Evolutionary conservation across 2,113 vertebrate genomes (phyloP).

Genomic region (Tylochromis polylepis): DNA sequence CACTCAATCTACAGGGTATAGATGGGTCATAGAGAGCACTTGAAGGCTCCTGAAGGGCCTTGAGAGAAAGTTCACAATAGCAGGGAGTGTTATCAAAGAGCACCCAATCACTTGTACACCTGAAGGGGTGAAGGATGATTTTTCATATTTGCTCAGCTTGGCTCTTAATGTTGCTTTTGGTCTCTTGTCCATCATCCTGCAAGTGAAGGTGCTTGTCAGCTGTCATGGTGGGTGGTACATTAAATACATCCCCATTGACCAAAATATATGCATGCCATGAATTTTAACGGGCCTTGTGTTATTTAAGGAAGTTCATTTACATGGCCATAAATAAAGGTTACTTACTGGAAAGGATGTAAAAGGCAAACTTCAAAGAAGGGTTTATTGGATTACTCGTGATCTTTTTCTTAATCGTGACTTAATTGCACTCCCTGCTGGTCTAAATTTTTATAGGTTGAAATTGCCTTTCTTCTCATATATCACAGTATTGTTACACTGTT

Average conservation of each 20-base stretch:
- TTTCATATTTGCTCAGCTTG: constrained; percentile 19
- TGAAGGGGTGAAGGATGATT: constrained; percentile 1
- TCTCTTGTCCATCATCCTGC: constrained; percentile 1
- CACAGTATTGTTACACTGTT: not conserved
- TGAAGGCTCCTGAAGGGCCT: constrained; percentile 41
- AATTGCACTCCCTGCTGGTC: not conserved
- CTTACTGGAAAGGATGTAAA: not conserved
- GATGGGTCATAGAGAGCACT: constrained; percentile 48
- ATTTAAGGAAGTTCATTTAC: not conserved
- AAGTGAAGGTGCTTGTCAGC: not conserved
- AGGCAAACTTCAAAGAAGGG: constrained; percentile 4
- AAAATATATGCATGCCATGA: not conserved
- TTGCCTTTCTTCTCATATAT: not conserved
- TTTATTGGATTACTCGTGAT: constrained; percentile 12
- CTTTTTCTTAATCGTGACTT: not conserved
- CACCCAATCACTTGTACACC: constrained; percentile 35
- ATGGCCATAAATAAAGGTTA: not conserved
- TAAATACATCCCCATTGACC: not conserved
- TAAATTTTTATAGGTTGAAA: not conserved
- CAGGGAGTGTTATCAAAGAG: constrained; percentile 40
- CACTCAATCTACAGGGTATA: constrained; percentile 53
- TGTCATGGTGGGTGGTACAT: not conserved
- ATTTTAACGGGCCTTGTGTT: constrained; percentile 1
- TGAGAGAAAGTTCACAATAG: constrained; percentile 59
- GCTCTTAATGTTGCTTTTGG: not conserved